A percentile compares a stretch with the other conserved stretches of the same genome.
These are phyloP conservation scores for Oreochromis grahami DNA, from an alignment of 2,797 vertebrate genomes.

Conservation along the genomic window DNA sequence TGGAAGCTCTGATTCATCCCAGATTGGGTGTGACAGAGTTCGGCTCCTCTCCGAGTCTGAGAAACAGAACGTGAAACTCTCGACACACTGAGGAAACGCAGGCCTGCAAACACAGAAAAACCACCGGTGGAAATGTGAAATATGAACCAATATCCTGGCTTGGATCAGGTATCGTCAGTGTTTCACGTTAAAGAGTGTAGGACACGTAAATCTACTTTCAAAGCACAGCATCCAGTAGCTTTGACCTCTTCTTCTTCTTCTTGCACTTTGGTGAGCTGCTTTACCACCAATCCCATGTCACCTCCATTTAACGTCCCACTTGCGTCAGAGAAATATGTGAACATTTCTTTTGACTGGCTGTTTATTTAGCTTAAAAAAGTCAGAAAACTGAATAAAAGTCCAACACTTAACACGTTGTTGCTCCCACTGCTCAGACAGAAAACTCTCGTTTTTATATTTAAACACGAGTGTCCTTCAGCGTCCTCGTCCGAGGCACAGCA, in stretches of 20 bases:
- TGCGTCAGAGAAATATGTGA: no score
- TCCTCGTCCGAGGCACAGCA: no score
- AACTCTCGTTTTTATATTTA: no score
- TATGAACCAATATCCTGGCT: background rate
- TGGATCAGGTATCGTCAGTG: background rate
- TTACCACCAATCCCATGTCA: background rate
- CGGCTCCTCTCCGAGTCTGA: background rate
- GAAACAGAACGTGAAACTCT: background rate
- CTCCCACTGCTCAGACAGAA: no score
- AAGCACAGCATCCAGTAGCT: background rate
- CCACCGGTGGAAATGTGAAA: background rate
- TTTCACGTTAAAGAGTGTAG: rapidly evolving
- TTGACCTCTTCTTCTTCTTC: background rate
- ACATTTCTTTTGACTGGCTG: no score
- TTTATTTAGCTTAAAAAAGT: no score
- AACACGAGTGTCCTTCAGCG: no score
- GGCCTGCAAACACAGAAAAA: background rate
- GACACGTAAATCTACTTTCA: background rate
- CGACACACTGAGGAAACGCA: background rate
- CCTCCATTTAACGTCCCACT: no score
- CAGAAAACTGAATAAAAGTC: no score
- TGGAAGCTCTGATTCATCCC: background rate
- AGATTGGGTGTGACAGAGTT: background rate
- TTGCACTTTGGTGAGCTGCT: rapidly evolving
- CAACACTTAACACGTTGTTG: no score